Base-by-base conservation (phyloP, 2,113 vertebrate genomes). In the Mobula hypostoma region DNA sequence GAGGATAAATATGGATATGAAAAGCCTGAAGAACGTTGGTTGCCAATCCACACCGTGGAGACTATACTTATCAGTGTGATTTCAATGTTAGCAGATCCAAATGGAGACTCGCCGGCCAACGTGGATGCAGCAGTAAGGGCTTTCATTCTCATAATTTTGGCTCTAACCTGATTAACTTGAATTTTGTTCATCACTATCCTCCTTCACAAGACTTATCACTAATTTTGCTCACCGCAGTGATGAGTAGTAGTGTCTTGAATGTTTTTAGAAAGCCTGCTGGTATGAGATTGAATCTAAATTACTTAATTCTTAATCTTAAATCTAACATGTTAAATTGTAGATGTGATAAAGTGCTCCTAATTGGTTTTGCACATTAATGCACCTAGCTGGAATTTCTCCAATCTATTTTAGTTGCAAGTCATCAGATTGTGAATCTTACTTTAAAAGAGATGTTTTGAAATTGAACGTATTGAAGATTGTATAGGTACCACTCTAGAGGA, bases 31-130 rank as follows among this genome's bases (percentile, higher is more conserved):
- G 99, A 99, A 95, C 98, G 99, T 94, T 99, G 99, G 99, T 98
- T 99, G 80, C 99, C 99, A 68, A 99, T 99, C 95, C 99, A 99
- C 96, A 99, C 99, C 7, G 99, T 99, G 97, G 99, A 99, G 96
- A 99, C 99, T 90, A 99, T 99, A 88, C 99, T 99, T 98, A 99
- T 99, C 96, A 99, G 98, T 95, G 99, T 99, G 96, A 99, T 99
- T 97, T 99, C 99, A 95, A 99, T 99, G 99, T 97, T 99, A 96
- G 99, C 99, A 95, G 99, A 99, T 96, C 99, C 99, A 95, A 99
- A 99, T 94, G 98, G 99, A 94, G 99, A 99, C 96, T 99, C 99
- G 66, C 99, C 99, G 94, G 99, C 99, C 94, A 99, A 99, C 24
- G 99, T 99, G 68, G 99, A 99, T 40, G 99, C 99, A 96, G 99